Evolutionary conservation across 2,888 invertebrate genomes (phyloP).

Genomic region (Andrena praecox): DNA sequence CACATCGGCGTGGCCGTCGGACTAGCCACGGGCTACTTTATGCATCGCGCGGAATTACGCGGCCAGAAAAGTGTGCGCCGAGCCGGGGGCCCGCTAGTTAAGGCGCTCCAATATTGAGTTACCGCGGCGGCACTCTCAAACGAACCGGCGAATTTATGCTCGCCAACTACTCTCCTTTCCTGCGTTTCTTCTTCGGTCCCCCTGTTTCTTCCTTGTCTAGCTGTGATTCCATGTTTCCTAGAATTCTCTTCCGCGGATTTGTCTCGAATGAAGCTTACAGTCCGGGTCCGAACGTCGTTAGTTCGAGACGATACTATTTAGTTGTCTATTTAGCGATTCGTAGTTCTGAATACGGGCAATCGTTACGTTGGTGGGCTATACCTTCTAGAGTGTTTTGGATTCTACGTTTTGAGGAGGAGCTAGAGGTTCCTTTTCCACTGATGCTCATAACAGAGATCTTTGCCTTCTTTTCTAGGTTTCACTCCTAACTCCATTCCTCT

Average conservation of each 20-base stretch:
- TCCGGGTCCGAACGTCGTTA: too few species aligned
- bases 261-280: too few species aligned
- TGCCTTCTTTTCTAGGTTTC: too few species aligned
- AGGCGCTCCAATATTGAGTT: slow-evolving; percentile 74
- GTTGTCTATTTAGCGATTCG: too few species aligned
- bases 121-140: slow-evolving; percentile 72
- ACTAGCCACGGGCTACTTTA: slow-evolving; percentile 45
- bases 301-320: too few species aligned
- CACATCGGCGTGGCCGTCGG: slow-evolving; percentile 9
- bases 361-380: too few species aligned
- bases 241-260: too few species aligned
- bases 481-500: not conserved
- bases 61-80: slow-evolving; percentile 40
- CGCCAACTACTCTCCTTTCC: slow-evolving; percentile 31
- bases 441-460: too few species aligned
- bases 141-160: slow-evolving; percentile 72
- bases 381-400: too few species aligned
- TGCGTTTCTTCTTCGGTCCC: slow-evolving; percentile 2
- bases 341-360: too few species aligned
- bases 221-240: not conserved
- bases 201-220: not conserved
- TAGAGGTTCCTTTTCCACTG: too few species aligned
- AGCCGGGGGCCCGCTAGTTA: slow-evolving; percentile 56
- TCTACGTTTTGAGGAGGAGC: too few species aligned
- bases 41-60: slow-evolving; percentile 52